Conservation (phyloP, 2,888 invertebrate species). For the Nasonia oneida region DNA sequence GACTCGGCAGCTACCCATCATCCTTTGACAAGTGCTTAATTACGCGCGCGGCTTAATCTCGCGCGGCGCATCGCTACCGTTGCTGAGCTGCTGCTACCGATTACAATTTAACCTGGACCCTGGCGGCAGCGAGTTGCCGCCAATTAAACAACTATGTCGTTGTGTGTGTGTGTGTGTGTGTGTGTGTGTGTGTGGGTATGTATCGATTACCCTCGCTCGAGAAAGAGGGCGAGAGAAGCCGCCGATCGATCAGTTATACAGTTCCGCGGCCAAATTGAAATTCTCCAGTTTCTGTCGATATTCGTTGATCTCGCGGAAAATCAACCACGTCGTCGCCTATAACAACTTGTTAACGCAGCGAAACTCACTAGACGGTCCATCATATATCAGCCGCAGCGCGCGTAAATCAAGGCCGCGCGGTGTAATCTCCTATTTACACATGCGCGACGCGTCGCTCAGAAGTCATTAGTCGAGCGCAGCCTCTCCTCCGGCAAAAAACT, state of each 20-base stretch:
- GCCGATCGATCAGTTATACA: conserved; percentile 41
- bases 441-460: conserved; percentile 1
- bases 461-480: conserved; percentile 27
- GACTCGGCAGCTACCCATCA: conserved; percentile 47
- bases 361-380: not conserved
- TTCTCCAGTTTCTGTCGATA: not conserved
- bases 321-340: not conserved
- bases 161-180: not conserved
- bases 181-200: not conserved
- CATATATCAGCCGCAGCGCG: not conserved
- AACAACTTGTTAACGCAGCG: conserved; percentile 32
- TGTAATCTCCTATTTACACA: not conserved
- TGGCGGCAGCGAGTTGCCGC: conserved; percentile 32
- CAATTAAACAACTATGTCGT: conserved; percentile 57
- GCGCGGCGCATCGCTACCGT: conserved; percentile 36
- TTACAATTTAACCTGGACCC: conserved; percentile 52
- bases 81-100: conserved; percentile 8
- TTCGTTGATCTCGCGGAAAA: too few relatives aligned
- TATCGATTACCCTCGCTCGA: conserved; percentile 40
- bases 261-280: conserved; percentile 42
- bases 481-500: not conserved
- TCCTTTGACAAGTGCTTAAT: conserved; percentile 62
- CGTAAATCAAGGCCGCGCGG: conserved; percentile 28
- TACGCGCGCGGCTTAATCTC: conserved; percentile 53
- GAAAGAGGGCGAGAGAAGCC: not conserved